Evolutionary conservation across 2,113 vertebrate genomes (phyloP).

Genomic region (Benitochromis conjunctus): DNA sequence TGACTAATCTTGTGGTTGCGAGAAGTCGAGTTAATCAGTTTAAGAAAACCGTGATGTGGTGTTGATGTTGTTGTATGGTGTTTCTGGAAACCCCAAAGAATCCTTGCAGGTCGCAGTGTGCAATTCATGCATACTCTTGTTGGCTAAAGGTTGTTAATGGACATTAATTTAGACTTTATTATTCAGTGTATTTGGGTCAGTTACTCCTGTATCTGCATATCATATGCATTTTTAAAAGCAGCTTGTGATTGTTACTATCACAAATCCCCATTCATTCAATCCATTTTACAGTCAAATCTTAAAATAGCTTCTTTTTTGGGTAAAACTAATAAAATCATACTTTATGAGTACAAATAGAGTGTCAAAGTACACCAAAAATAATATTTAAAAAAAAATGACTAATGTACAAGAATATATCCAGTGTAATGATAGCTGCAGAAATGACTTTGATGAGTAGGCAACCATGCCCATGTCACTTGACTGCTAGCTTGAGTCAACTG

Average conservation of each 20-base stretch:
- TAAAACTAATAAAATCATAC: not conserved
- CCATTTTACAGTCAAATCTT: not conserved
- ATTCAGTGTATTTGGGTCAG: not conserved
- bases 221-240: not conserved
- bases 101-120: not conserved
- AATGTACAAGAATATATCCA: not conserved
- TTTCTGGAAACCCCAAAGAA: not conserved
- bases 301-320: not conserved
- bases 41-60: not conserved
- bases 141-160: not conserved
- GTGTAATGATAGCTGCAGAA: not conserved
- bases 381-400: not conserved
- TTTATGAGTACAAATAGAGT: not conserved
- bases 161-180: not conserved
- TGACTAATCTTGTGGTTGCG: conserved; percentile 26
- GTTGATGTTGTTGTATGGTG: not conserved
- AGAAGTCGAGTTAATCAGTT: conserved; percentile 3
- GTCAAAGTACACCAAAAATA: not conserved
- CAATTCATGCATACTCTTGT: not conserved
- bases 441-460: not conserved
- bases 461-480: not conserved
- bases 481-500: not conserved
- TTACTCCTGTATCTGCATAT: not conserved
- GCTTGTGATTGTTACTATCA: not conserved
- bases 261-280: not conserved